Evolutionary conservation across 2,888 invertebrate species (phyloP).

Genomic region (Hoplodrina blanda): DNA sequence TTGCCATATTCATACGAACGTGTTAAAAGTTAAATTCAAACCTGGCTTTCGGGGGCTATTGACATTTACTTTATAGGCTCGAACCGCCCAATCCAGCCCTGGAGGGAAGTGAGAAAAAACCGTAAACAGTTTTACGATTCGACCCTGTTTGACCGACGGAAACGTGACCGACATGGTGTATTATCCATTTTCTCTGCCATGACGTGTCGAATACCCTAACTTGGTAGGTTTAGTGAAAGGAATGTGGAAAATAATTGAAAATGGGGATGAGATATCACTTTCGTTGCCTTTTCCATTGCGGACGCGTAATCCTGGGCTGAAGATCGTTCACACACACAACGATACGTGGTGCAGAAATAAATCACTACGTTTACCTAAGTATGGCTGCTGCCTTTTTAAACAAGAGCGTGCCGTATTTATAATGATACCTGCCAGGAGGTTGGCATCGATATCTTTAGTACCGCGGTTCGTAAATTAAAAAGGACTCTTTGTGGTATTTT

Average conservation of each 20-base stretch:
- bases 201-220: constrained; percentile 22
- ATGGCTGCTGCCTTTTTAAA: no score
- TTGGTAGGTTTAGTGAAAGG: constrained; percentile 3
- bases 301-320: background rate
- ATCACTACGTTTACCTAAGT: background rate
- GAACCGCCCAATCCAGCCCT: constrained; percentile 53
- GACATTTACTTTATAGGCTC: constrained; percentile 72
- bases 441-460: no score
- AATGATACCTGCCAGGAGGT: no score
- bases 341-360: background rate
- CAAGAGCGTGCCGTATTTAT: no score
- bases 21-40: constrained; percentile 63
- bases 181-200: constrained; percentile 32
- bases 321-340: background rate
- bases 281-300: background rate
- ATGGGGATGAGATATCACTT: constrained; percentile 11
- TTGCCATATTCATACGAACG: constrained; percentile 15
- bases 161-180: constrained; percentile 63
- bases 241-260: constrained; percentile 28
- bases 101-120: constrained; percentile 67
- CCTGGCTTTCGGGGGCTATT: constrained; percentile 66
- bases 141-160: constrained; percentile 66
- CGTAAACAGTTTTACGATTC: constrained; percentile 74
- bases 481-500: no score
- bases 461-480: no score